Percentiles rank a stretch among this genome's conserved stretches.
phyloP scores from a whole-genome alignment of 2,113 vertebrate genomes.

The Macrotus californicus region DNA sequence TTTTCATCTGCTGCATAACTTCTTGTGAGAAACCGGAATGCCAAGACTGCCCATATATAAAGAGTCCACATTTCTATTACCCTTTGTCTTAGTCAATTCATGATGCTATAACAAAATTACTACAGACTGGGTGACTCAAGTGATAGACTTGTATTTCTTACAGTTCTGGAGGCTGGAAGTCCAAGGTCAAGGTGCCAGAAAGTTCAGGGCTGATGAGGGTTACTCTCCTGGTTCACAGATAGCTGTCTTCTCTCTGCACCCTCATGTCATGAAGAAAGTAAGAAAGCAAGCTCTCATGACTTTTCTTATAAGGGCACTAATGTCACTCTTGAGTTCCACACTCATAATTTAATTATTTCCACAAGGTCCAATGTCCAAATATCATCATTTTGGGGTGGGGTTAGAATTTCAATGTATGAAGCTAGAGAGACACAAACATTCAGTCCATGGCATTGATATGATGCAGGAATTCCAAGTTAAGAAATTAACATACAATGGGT shows the following conservation, averaged over 20 bases:
- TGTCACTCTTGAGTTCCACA: not conserved
- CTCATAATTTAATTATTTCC: not conserved
- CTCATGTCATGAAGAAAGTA: not conserved
- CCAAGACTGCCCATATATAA: too few relatives aligned
- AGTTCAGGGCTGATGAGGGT: not conserved
- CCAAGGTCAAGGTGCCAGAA: not conserved
- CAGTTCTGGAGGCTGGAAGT: not conserved
- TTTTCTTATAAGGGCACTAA: not conserved
- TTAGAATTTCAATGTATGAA: not conserved
- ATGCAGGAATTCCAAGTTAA: not conserved
- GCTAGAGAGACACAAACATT: not conserved
- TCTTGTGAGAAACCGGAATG: not conserved
- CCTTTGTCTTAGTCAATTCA: not conserved
- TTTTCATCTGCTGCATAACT: not conserved
- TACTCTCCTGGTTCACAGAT: not conserved
- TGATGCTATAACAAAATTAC: not conserved
- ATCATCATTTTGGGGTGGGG: not conserved
- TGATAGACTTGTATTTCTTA: not conserved
- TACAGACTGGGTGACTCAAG: not conserved
- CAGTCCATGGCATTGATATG: not conserved
- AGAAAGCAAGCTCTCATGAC: not conserved
- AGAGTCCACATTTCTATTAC: not conserved
- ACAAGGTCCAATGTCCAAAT: not conserved
- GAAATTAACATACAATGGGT: not conserved
- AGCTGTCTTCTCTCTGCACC: not conserved